phyloP scores from a whole-genome alignment of 2,888 invertebrate genomes.

The Chesias legatella region DNA sequence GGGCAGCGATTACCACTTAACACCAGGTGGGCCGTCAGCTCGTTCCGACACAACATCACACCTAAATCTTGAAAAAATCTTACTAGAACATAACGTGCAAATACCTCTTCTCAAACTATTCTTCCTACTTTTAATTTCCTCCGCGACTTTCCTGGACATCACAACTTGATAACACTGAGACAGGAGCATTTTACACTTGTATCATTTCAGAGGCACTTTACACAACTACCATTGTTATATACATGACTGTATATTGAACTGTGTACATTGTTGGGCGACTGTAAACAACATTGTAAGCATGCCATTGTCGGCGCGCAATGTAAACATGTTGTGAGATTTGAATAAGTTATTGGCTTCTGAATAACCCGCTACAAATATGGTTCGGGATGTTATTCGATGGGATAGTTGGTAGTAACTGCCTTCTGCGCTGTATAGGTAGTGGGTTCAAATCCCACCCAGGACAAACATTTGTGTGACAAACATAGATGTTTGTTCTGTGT shows the following conservation, averaged over 20 bases:
- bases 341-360: conserved; percentile 15
- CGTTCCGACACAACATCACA: too few species aligned
- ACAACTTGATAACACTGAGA: conserved; percentile 32
- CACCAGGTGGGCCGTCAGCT: too few species aligned
- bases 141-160: conserved; percentile 39
- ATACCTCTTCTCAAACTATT: conserved; percentile 52
- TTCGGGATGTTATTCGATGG: too few species aligned
- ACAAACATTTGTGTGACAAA: too few species aligned
- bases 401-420: too few species aligned
- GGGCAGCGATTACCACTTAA: too few species aligned
- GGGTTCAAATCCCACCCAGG: too few species aligned
- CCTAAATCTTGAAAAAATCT: too few species aligned
- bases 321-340: conserved; percentile 28
- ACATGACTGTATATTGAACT: conserved; percentile 5
- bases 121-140: conserved; percentile 51
- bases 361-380: background rate
- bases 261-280: conserved; percentile 28
- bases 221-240: too few species aligned
- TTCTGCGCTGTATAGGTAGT: too few species aligned
- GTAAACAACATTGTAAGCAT: conserved; percentile 33
- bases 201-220: conserved; percentile 28
- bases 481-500: too few species aligned
- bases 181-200: conserved; percentile 16
- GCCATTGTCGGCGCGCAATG: conserved; percentile 27
- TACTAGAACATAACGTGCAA: too few species aligned